Conservation (phyloP, 1,140 invertebrate genomes). For the Megalopta genalis region DNA sequence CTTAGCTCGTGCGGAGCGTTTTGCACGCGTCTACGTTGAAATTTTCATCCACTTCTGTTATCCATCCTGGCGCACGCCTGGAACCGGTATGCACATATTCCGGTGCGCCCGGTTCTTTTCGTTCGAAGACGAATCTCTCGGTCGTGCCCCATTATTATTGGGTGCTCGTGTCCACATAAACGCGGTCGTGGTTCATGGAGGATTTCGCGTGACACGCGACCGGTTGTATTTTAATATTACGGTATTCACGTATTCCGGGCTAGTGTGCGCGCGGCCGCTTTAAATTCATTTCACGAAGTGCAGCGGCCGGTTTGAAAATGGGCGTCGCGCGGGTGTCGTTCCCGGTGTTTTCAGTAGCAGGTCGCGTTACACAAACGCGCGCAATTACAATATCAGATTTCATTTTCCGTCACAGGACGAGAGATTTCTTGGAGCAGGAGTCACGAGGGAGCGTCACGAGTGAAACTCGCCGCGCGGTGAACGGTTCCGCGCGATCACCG, state of each 20-base stretch:
- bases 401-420: constrained; percentile 38
- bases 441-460: background rate
- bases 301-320: constrained; percentile 32
- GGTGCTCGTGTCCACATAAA: constrained; percentile 1
- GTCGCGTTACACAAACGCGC: constrained; percentile 39
- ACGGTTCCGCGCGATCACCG: constrained; percentile 39
- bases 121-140: background rate
- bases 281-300: constrained; percentile 45
- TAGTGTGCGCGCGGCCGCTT: constrained; percentile 8
- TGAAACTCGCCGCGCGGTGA: constrained; percentile 30
- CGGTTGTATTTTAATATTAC: constrained; percentile 29
- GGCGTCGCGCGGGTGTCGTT: constrained; percentile 21
- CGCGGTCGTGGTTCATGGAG: background rate
- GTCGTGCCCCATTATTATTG: constrained; percentile 3
- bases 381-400: constrained; percentile 45
- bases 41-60: background rate
- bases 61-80: background rate
- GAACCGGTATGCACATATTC: too few species aligned
- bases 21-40: background rate
- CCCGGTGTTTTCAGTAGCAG: constrained; percentile 7
- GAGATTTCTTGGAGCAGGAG: constrained; percentile 34
- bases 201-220: constrained; percentile 14
- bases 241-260: background rate
- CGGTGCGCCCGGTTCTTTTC: too few species aligned
- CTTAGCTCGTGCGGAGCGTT: constrained; percentile 4